A percentile compares a stretch with the other conserved stretches of the same genome.
These are phyloP conservation scores for Zoanthus sansibaricus DNA, from an alignment of 92 coral and sea anemone genomes.

Conservation along the genomic window DNA sequence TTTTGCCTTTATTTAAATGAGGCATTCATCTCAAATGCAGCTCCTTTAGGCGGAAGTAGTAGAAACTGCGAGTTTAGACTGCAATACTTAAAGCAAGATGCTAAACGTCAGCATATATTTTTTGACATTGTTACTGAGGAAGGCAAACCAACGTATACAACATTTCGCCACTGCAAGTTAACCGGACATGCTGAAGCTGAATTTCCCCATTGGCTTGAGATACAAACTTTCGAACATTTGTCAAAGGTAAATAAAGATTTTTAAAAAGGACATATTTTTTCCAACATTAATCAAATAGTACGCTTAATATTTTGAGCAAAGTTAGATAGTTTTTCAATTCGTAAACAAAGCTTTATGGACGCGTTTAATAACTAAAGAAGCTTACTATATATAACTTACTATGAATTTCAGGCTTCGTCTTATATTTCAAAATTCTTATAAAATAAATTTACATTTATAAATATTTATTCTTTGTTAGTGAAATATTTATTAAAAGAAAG, in stretches of 20 bases:
- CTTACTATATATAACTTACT: background rate
- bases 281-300: background rate
- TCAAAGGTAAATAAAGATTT: background rate
- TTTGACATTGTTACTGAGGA: constrained; percentile 29
- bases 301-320: background rate
- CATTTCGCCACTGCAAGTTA: constrained; percentile 5
- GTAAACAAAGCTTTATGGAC: constrained; percentile 15
- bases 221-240: background rate
- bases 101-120: background rate
- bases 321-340: constrained; percentile 1
- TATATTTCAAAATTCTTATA: background rate
- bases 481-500: too few species aligned
- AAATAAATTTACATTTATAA: constrained; percentile 11
- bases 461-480: background rate
- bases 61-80: constrained; percentile 13
- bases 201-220: background rate
- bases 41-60: constrained; percentile 38
- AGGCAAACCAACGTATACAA: constrained; percentile 1
- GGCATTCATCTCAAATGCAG: constrained; percentile 1
- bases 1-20: constrained; percentile 6
- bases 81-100: constrained; percentile 15
- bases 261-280: background rate
- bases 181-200: constrained; percentile 31
- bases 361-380: background rate
- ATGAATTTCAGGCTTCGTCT: background rate